A percentile compares a stretch with the other conserved stretches of the same genome.
Conservation (phyloP, 37 sponge, comb jelly and placozoan genomes). For the Crambe crambe region DNA sequence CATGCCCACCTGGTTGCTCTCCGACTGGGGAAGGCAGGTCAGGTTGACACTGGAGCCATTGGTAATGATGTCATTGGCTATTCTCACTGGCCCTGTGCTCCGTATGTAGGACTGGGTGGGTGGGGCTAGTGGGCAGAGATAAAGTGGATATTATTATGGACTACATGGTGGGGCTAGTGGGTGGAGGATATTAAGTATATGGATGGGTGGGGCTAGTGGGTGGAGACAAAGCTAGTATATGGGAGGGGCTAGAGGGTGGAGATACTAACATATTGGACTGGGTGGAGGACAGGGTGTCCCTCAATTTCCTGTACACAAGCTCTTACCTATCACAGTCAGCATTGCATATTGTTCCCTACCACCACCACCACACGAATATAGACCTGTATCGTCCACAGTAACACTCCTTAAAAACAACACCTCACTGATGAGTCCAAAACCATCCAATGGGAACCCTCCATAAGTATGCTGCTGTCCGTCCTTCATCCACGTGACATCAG, state of each 20-base stretch:
- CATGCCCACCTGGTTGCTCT: background rate
- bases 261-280: too few species aligned
- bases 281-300: too few species aligned
- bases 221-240: background rate
- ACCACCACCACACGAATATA: background rate
- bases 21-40: background rate
- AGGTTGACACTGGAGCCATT: background rate
- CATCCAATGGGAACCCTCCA: background rate
- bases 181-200: too few species aligned
- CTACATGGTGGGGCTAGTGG: too few species aligned
- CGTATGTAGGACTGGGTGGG: background rate
- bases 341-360: background rate
- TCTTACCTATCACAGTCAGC: conserved; percentile 6
- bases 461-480: background rate
- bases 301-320: too few species aligned
- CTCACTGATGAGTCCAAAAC: background rate
- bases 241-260: too few species aligned
- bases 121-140: background rate
- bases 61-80: background rate
- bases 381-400: background rate
- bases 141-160: background rate
- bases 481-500: conserved; percentile 1
- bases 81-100: background rate
- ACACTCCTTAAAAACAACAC: conserved; percentile 3
- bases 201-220: background rate